Evolutionary conservation across 2,797 vertebrate species (phyloP), one percentile per base, ranked within the genome.

Genomic region (Sebastes itinus): DNA sequence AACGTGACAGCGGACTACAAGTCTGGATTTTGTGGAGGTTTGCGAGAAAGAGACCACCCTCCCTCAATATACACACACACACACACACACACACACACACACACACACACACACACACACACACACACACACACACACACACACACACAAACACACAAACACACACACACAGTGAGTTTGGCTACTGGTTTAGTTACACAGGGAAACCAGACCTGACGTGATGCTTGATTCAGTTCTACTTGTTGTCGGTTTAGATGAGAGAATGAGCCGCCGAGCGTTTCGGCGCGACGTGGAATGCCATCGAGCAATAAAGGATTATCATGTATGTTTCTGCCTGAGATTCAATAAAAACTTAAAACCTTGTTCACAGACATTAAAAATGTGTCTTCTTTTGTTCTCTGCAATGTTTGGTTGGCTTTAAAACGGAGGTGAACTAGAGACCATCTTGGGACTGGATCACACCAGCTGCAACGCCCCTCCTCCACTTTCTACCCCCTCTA

Each of bases 301-400:
- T 62, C 80, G 90, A 94, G 94, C 95, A 95, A 95, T 95, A 95
- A 95, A 88, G 87, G 91, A 88, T 93, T 87, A 90, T 90, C 73
- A 82, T 93, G 89, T 94, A 91, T 92, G 91, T 95, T 92, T 94
- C 88, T 95, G 93, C 94, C 92, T 95, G 93, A 94, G 88, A 94
- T 90, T 93, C 77, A 95, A 95, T 94, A 94, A 95, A 95, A 87
- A 87, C 60, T 76, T 85, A 75, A 89, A 90, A 92, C 85, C 78
- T 91, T 90, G 88, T 92, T 93, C 93, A 94, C 90, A 83, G 66
- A 92, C 69, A 82, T 66, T 25, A 78, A 74, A 83, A 13, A 38
- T 1, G 62, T 59, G 56, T 78, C 64, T 5, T 64, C 18, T 18
- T 81, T n/a, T 89, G 60, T 79, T 87, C 27, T 79, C 7, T 27